These are phyloP conservation scores for Falco peregrinus DNA, from an alignment of 2,797 vertebrate species.

Conservation along the genomic window DNA sequence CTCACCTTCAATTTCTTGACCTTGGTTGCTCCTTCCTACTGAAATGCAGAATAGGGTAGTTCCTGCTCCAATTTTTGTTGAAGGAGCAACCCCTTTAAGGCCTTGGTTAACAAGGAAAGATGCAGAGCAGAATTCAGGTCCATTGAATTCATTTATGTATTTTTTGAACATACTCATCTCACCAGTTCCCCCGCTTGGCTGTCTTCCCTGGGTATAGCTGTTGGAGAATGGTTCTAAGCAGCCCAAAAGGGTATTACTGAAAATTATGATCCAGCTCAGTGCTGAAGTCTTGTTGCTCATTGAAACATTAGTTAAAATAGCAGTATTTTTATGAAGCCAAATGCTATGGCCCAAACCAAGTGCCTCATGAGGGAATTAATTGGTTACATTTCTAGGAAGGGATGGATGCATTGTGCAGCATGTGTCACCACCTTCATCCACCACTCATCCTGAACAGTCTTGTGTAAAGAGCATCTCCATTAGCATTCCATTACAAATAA, in stretches of 20 bases:
- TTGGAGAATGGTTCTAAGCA: background rate
- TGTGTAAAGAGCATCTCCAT: background rate
- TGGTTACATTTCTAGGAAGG: background rate
- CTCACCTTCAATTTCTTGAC: background rate
- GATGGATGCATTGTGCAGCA: too few species aligned
- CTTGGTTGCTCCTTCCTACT: background rate
- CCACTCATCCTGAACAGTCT: background rate
- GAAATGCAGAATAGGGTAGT: background rate
- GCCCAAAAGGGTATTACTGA: background rate
- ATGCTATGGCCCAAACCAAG: background rate
- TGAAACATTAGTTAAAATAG: background rate
- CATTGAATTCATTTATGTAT: fast-evolving
- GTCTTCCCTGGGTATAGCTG: background rate
- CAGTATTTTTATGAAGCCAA: background rate
- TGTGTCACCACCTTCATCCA: background rate
- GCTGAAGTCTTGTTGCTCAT: background rate
- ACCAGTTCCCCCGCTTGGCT: background rate
- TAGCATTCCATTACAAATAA: background rate
- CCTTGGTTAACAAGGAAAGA: background rate
- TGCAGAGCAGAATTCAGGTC: background rate
- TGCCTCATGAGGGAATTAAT: background rate
- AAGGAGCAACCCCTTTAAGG: background rate
- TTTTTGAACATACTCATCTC: background rate
- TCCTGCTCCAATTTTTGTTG: background rate
- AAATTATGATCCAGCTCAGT: background rate